Percentiles rank a stretch among this genome's conserved stretches.
Evolutionary conservation across 92 coral and sea anemone species (phyloP).

Genomic region (Epizoanthus stellaris): DNA sequence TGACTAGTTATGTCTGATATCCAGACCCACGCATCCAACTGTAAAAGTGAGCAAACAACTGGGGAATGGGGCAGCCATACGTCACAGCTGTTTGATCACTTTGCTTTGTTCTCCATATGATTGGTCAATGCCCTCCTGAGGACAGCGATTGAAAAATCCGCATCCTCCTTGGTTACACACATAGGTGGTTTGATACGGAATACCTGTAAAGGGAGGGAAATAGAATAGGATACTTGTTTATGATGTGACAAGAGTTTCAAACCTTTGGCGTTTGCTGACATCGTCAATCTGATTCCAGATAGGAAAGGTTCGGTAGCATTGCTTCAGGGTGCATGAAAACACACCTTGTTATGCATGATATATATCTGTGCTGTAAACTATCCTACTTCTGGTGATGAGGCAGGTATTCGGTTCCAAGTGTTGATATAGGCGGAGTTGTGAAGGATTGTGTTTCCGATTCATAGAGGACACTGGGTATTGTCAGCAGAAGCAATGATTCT

Average conservation of each 20-base stretch:
- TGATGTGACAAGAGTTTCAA: neutral
- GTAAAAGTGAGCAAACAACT: neutral
- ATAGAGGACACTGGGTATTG: too few relatives aligned
- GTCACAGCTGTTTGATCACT: neutral
- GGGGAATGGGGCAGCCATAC: neutral
- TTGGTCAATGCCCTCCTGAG: slow-evolving; percentile 71
- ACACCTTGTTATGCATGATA: too few relatives aligned
- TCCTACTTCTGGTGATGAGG: too few relatives aligned
- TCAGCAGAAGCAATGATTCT: too few relatives aligned
- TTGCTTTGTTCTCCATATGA: slow-evolving; percentile 19
- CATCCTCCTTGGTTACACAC: slow-evolving; percentile 93
- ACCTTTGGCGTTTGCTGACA: too few relatives aligned
- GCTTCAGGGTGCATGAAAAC: too few relatives aligned
- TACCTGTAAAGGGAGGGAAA: slow-evolving; percentile 48
- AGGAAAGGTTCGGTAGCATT: too few relatives aligned
- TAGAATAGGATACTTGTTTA: neutral
- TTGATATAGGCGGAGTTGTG: too few relatives aligned
- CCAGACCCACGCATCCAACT: neutral
- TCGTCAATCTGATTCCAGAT: too few relatives aligned
- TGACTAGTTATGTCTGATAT: neutral
- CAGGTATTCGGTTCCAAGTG: too few relatives aligned
- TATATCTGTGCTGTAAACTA: too few relatives aligned
- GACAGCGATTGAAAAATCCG: slow-evolving; percentile 75
- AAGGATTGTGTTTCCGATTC: too few relatives aligned
- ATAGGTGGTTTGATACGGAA: slow-evolving; percentile 96